These are phyloP conservation scores for Tenthredo distinguenda DNA, from an alignment of 2,888 invertebrate species.

Conservation along the genomic window DNA sequence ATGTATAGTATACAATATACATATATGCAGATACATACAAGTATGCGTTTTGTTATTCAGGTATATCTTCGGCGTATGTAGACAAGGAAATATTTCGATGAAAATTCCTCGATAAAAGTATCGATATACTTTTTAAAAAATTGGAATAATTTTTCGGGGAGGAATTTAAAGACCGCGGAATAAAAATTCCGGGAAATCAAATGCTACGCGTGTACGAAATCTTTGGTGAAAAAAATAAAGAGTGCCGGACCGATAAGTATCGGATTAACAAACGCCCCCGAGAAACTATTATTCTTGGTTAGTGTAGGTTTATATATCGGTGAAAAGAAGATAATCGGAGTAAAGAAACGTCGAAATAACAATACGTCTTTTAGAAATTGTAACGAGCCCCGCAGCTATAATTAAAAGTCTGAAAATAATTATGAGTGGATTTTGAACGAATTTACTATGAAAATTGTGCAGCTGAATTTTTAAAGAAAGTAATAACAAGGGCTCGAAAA, in stretches of 20 bases:
- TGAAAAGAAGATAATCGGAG: background rate
- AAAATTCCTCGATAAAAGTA: background rate
- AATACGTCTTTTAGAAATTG: slow-evolving; percentile 7
- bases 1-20: background rate
- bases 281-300: background rate
- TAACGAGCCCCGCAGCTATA: slow-evolving; percentile 7
- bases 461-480: background rate
- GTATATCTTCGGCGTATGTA: background rate
- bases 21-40: too few relatives aligned
- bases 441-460: background rate
- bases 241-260: too few relatives aligned
- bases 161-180: too few relatives aligned
- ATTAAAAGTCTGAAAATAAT: slow-evolving; percentile 13
- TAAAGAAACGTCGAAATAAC: background rate
- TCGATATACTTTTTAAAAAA: background rate
- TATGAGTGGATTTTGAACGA: background rate
- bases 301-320: background rate
- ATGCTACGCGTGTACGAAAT: too few relatives aligned
- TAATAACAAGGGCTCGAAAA: background rate
- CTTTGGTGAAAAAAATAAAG: too few relatives aligned
- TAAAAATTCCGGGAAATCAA: too few relatives aligned
- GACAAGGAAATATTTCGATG: background rate
- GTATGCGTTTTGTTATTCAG: background rate
- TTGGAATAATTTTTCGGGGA: too few relatives aligned
- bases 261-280: background rate